Evolutionary conservation across 2,888 invertebrate genomes (phyloP).

Genomic region (Polia nebulosa): DNA sequence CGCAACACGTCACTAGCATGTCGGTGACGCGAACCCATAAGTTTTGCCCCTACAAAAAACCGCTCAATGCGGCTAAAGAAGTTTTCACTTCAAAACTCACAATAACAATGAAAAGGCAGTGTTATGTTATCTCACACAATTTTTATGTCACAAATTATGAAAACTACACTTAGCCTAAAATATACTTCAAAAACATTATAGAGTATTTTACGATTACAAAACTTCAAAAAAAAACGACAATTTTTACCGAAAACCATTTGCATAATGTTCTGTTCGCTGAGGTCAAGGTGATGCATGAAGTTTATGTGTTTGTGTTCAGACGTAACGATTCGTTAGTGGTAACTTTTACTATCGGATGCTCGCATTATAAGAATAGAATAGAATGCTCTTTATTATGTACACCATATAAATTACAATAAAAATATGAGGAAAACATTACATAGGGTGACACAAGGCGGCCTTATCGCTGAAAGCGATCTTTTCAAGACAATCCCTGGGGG

Average conservation of each 20-base stretch:
- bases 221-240: constrained; percentile 13
- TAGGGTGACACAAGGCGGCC: no score
- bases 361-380: no score
- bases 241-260: constrained; percentile 25
- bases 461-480: no score
- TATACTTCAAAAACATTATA: constrained; percentile 15
- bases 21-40: no score
- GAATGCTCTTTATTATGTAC: no score
- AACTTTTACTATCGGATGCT: background rate
- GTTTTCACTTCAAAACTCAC: no score
- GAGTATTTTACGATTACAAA: constrained; percentile 29
- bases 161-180: background rate
- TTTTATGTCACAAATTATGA: background rate
- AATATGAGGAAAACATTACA: no score
- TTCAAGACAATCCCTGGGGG: no score
- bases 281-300: constrained; percentile 38
- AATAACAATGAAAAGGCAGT: background rate
- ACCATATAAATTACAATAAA: no score
- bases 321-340: background rate
- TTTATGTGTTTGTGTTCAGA: background rate
- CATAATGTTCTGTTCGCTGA: constrained; percentile 12
- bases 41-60: no score
- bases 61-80: no score
- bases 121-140: background rate
- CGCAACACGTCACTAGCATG: no score